These are phyloP conservation scores for Dicycla oo DNA, from an alignment of 2,888 invertebrate species.

Conservation along the genomic window DNA sequence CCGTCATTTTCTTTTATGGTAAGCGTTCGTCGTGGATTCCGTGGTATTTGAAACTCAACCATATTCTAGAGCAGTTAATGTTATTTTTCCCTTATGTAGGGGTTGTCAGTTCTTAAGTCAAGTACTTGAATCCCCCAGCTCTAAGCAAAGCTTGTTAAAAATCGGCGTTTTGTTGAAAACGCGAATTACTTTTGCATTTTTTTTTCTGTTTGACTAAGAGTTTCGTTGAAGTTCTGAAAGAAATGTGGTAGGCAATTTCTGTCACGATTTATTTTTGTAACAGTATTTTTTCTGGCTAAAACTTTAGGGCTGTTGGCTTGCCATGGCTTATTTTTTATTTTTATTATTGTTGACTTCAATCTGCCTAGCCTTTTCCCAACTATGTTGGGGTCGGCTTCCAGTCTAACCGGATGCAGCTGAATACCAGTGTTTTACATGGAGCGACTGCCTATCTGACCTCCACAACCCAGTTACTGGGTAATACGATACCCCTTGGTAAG, in stretches of 20 bases:
- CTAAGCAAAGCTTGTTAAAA: slow-evolving; percentile 68
- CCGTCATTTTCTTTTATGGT: slow-evolving; percentile 51
- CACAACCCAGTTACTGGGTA: too few species aligned
- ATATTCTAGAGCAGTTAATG: fast-evolving
- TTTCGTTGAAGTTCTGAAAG: slow-evolving; percentile 30
- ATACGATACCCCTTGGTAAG: too few species aligned
- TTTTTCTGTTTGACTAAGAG: slow-evolving; percentile 49
- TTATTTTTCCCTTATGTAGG: slow-evolving; percentile 20
- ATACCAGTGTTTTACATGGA: too few species aligned
- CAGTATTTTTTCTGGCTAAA: not conserved
- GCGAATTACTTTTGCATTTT: slow-evolving; percentile 63
- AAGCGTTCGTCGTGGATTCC: slow-evolving; percentile 15
- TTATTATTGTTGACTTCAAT: too few species aligned
- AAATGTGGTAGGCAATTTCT: slow-evolving; percentile 35
- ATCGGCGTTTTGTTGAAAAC: slow-evolving; percentile 66
- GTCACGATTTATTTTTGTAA: slow-evolving; percentile 24
- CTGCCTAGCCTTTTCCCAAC: too few species aligned
- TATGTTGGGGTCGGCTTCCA: too few species aligned
- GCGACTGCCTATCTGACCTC: too few species aligned
- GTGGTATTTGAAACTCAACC: slow-evolving; percentile 1
- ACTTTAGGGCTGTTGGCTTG: not conserved
- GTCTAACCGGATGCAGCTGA: too few species aligned
- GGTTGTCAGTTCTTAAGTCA: slow-evolving; percentile 55
- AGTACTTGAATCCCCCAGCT: slow-evolving; percentile 56
- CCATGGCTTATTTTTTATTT: too few species aligned